Evolutionary conservation across 2,797 vertebrate genomes (phyloP).

Genomic region (Taeniopygia guttata): DNA sequence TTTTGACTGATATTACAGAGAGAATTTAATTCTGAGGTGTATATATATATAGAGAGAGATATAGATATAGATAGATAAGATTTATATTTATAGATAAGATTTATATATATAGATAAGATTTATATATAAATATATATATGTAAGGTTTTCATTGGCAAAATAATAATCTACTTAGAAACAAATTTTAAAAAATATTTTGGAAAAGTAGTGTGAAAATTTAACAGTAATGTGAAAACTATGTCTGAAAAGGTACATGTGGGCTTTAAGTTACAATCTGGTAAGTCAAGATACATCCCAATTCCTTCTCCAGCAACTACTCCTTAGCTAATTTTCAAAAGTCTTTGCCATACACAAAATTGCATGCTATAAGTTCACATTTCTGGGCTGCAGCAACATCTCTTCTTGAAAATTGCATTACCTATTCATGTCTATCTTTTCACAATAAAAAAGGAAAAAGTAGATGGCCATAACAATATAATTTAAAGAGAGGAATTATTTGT

Average conservation of each 20-base stretch:
- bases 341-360: neutral
- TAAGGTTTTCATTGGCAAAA: slow-evolving; percentile 41
- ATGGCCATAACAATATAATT: neutral
- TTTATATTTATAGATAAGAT: neutral
- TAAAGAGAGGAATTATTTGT: slow-evolving; percentile 10
- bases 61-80: too few species aligned
- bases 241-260: neutral
- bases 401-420: slow-evolving; percentile 20
- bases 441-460: slow-evolving; percentile 2
- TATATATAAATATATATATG: neutral
- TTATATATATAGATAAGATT: neutral
- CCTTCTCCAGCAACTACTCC: neutral
- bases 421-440: neutral
- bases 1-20: slow-evolving; percentile 51
- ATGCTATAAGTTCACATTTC: slow-evolving; percentile 2
- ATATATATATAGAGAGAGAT: neutral
- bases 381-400: neutral
- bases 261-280: neutral
- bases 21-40: slow-evolving; percentile 40
- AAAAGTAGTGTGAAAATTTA: slow-evolving; percentile 5
- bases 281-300: neutral
- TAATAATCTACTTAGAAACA: neutral
- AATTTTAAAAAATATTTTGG: neutral
- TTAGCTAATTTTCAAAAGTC: slow-evolving; percentile 36
- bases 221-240: neutral